A percentile compares a stretch with the other conserved stretches of the same genome.
Evolutionary conservation across 2,888 invertebrate genomes (phyloP).

Genomic region (Drosophila nr. medialis): DNA sequence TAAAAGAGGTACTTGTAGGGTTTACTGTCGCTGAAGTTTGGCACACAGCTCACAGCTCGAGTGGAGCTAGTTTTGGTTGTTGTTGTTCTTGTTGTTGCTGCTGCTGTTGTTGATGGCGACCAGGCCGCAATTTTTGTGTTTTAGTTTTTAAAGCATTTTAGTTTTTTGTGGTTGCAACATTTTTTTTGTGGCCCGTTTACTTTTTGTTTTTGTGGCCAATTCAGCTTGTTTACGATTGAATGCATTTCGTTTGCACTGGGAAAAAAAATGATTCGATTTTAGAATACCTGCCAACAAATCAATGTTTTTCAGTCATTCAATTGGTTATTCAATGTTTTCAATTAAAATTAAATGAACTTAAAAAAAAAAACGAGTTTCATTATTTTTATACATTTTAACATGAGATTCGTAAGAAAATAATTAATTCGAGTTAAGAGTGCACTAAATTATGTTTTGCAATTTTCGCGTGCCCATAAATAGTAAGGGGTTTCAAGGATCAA

Average conservation of each 20-base stretch:
- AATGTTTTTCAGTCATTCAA: neutral
- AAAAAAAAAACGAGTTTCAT: neutral
- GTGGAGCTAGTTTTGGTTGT: conserved; percentile 49
- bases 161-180: conserved; percentile 39
- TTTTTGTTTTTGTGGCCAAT: conserved; percentile 65
- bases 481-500: neutral
- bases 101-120: conserved; percentile 58
- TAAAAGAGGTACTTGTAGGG: conserved; percentile 33
- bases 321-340: neutral
- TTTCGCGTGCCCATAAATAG: neutral
- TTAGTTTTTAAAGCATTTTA: conserved; percentile 71
- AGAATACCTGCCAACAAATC: neutral
- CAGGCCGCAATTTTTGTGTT: conserved; percentile 77
- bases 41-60: conserved; percentile 65
- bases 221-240: conserved; percentile 72
- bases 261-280: neutral
- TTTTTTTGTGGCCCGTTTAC: conserved; percentile 44
- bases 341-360: neutral
- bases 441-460: neutral
- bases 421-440: neutral
- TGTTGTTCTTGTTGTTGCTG: conserved; percentile 15
- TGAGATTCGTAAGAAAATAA: neutral
- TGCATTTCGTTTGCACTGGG: conserved; percentile 47
- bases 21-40: conserved; percentile 72
- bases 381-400: neutral